Evolutionary conservation across 1,140 invertebrate genomes (phyloP).

Genomic region (Meteorus sp.): DNA sequence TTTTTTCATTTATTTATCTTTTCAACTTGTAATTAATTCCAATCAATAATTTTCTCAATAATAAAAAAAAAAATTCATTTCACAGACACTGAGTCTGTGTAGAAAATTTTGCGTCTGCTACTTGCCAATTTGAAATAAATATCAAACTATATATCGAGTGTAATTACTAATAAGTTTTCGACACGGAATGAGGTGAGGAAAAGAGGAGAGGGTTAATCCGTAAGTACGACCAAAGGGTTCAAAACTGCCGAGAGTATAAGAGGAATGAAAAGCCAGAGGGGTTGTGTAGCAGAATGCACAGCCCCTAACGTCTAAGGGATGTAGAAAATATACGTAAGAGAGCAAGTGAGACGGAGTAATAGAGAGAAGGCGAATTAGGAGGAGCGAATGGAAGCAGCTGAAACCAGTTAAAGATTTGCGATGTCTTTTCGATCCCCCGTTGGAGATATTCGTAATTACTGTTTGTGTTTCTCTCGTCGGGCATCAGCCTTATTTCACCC

Average conservation of each 20-base stretch:
- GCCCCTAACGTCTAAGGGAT: no score
- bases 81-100: no score
- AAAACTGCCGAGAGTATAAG: not conserved
- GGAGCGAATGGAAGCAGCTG: slow-evolving; percentile 5
- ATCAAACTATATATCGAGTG: slow-evolving; percentile 49
- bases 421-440: slow-evolving; percentile 59
- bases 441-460: slow-evolving; percentile 61
- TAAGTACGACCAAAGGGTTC: slow-evolving; percentile 52
- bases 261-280: not conserved
- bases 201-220: slow-evolving; percentile 56
- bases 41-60: no score
- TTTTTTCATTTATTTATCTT: no score
- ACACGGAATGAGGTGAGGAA: slow-evolving; percentile 59
- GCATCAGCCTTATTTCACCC: slow-evolving; percentile 37
- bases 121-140: no score
- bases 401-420: slow-evolving; percentile 59
- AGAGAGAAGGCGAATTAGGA: not conserved
- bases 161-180: slow-evolving; percentile 61
- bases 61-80: no score
- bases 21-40: no score
- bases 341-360: not conserved
- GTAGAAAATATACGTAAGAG: not conserved
- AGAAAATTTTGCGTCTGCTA: no score
- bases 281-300: not conserved
- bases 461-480: slow-evolving; percentile 58